Base-by-base conservation (phyloP, 1,140 invertebrate genomes). In the Hypothenemus hampei region DNA sequence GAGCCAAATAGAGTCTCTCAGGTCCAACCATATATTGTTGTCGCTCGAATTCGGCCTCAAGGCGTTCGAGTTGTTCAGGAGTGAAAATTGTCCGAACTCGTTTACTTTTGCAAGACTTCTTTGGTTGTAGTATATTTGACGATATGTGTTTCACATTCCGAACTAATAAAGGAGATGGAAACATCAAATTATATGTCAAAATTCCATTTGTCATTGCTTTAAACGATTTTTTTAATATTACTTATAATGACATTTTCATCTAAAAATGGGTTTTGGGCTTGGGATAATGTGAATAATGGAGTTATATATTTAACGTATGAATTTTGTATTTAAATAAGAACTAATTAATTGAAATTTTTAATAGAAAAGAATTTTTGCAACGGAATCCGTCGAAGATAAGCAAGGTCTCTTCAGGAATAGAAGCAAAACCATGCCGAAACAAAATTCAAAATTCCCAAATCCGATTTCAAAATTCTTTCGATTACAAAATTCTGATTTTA, bases 1-100 rank as follows among this genome's bases (percentile, higher is more conserved):
- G 86, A 0, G 93, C 93, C 29, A 97, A 75, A 65, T 94, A 92
- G 0, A 92, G 76, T 58, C 94, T 73, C 70, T 96, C 93, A 0
- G 91, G 91, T 0, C 93, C 93, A 3, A 93, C 93, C 89, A 97
- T 92, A 71, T 97, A 97, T 68, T 97, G 93, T 65, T 96, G 93
- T 13, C 88, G 71, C 55, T 92, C 88, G 62, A 97, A 97, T 74
- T 95, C 93, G 0, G 85, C 85, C 67, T 97, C 93, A 16, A 97
- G 73, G 55, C 89, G 77, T 66, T 94, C 90, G 45, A 97, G 70
- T 72, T 97, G 94, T 63, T 96, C 91, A 0, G 89, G 87, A 0
- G 93, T 97, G 73, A 97, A 97, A 50, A 96, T 96, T 0, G 93
- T 97, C 20, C 94, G 75, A 7, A 95, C 89, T 49, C 93, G 73